Percentiles rank a stretch among this genome's conserved stretches.
phyloP scores from a whole-genome alignment of 2,113 vertebrate genomes.

The Canis aureus region DNA sequence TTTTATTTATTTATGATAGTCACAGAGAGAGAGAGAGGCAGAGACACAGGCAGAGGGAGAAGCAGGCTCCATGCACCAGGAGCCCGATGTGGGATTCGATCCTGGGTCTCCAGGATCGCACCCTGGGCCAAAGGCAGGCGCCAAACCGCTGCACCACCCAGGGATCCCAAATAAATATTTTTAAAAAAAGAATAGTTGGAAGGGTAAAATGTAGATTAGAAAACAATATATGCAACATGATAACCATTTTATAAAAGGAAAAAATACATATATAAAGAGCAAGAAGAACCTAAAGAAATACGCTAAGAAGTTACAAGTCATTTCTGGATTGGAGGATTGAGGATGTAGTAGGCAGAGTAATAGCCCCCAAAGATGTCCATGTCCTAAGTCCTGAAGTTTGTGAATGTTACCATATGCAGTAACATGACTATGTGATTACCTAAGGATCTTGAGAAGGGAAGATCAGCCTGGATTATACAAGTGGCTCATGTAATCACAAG shows the following conservation, averaged over 20 bases:
- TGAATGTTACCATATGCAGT: background rate
- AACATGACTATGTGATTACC: background rate
- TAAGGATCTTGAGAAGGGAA: background rate
- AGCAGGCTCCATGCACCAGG: no score
- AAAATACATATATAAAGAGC: background rate
- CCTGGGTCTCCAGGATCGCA: no score
- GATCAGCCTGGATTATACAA: background rate
- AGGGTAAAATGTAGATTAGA: background rate
- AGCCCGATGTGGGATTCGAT: no score
- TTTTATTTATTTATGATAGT: no score
- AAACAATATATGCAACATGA: background rate
- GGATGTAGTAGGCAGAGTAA: background rate
- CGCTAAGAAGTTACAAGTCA: background rate
- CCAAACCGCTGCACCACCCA: no score
- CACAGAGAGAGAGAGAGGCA: no score
- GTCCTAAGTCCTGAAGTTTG: background rate
- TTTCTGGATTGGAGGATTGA: background rate
- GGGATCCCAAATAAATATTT: background rate
- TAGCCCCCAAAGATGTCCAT: background rate
- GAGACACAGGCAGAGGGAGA: no score
- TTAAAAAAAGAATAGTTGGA: background rate
- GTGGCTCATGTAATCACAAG: background rate
- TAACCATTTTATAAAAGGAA: conserved; percentile 7
- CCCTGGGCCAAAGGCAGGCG: no score
- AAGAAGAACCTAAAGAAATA: conserved; percentile 2